Percentiles rank a stretch among this genome's conserved stretches.
These are phyloP conservation scores for Eudasyphora cyanicolor DNA, from an alignment of 2,888 invertebrate genomes.

Conservation along the genomic window DNA sequence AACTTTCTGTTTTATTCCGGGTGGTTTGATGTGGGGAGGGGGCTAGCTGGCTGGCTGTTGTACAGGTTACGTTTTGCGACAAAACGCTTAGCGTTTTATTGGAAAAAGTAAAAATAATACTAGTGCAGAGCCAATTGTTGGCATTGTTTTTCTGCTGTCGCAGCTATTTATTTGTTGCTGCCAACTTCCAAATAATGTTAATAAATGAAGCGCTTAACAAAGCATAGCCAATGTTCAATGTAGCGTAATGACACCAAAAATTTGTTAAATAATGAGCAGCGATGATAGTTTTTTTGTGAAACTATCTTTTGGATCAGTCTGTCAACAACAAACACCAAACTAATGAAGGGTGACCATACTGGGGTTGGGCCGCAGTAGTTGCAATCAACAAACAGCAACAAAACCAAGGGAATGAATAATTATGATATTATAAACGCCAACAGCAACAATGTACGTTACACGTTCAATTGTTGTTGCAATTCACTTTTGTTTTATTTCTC, in stretches of 20 bases:
- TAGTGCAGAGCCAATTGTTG: too few relatives aligned
- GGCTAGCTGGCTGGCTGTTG: too few relatives aligned
- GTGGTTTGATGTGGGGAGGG: background rate
- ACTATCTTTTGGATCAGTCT: background rate
- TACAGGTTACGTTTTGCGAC: too few relatives aligned
- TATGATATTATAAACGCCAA: background rate
- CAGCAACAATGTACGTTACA: too few relatives aligned
- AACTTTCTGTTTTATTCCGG: background rate
- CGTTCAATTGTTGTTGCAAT: conserved; percentile 1
- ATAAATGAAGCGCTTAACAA: conserved; percentile 70
- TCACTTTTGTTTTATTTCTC: background rate
- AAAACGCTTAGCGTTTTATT: background rate
- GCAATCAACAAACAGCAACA: background rate
- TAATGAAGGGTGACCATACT: background rate
- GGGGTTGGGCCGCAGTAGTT: background rate
- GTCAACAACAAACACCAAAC: background rate
- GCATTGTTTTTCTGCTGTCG: conserved; percentile 2
- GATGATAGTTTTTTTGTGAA: background rate
- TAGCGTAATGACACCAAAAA: conserved; percentile 70
- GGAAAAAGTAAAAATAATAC: background rate
- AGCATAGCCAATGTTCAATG: too few relatives aligned
- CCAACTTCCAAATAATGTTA: conserved; percentile 64
- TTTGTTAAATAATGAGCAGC: background rate
- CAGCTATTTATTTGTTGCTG: conserved; percentile 51
- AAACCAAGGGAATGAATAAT: background rate